phyloP scores from a whole-genome alignment of 2,888 invertebrate genomes.

The Pammene fasciana region DNA sequence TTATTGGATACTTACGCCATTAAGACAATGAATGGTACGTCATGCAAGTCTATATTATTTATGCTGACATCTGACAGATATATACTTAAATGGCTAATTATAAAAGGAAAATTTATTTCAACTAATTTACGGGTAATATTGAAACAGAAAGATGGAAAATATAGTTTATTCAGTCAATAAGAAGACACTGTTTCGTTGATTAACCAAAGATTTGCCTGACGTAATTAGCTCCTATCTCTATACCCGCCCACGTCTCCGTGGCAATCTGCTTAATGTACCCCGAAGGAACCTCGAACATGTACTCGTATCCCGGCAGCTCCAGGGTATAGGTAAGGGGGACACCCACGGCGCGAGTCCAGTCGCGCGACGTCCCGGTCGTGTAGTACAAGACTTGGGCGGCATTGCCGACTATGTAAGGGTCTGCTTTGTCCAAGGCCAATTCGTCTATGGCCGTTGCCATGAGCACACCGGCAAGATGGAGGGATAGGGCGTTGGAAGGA shows the following conservation, averaged over 20 bases:
- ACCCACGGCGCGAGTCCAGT: slow-evolving; percentile 85
- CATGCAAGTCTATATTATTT: too few species aligned
- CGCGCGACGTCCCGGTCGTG: slow-evolving; percentile 87
- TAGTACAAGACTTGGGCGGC: slow-evolving; percentile 82
- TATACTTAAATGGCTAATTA: too few species aligned
- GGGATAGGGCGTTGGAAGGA: slow-evolving; percentile 77
- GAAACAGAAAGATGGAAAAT: not conserved
- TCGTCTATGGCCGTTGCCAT: slow-evolving; percentile 75
- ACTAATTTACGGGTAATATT: not conserved
- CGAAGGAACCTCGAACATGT: slow-evolving; percentile 82
- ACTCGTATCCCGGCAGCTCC: slow-evolving; percentile 85
- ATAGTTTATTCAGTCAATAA: not conserved
- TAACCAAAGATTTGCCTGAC: slow-evolving; percentile 50
- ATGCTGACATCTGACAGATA: too few species aligned
- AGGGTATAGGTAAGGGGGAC: slow-evolving; percentile 86
- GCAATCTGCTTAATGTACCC: slow-evolving; percentile 82
- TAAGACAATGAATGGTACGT: too few species aligned
- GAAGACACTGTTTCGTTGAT: not conserved
- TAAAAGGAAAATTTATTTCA: not conserved
- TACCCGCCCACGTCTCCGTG: slow-evolving; percentile 85
- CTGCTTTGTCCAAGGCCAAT: slow-evolving; percentile 67
- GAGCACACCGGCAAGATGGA: slow-evolving; percentile 70
- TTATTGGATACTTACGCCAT: too few species aligned
- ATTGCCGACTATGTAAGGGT: slow-evolving; percentile 81
- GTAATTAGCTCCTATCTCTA: slow-evolving; percentile 69